Evolutionary conservation across 2,888 invertebrate genomes (phyloP).

Genomic region (Anthophora plumipes): DNA sequence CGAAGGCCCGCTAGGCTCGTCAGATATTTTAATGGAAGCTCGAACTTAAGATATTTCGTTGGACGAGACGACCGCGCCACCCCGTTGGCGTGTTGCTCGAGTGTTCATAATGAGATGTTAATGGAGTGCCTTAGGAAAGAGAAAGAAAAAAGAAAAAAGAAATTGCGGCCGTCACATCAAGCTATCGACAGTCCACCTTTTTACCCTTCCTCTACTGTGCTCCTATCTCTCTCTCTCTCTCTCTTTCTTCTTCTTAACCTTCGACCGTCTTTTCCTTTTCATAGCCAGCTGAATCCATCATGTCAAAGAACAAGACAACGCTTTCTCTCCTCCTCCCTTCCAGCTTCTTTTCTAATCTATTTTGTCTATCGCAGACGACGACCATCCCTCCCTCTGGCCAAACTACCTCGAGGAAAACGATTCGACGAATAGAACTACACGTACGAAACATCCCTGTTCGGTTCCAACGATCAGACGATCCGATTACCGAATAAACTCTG

Average conservation of each 20-base stretch:
- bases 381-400: no score
- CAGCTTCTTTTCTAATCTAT: slow-evolving; percentile 74
- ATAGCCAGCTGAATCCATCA: slow-evolving; percentile 32
- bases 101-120: slow-evolving; percentile 84
- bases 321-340: slow-evolving; percentile 12
- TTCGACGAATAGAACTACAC: slow-evolving; percentile 7
- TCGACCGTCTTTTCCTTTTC: slow-evolving; percentile 14
- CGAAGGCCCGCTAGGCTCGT: slow-evolving; percentile 71
- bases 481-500: slow-evolving; percentile 19
- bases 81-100: slow-evolving; percentile 69
- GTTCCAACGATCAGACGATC: slow-evolving; percentile 24
- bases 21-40: slow-evolving; percentile 84
- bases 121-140: slow-evolving; percentile 78
- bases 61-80: slow-evolving; percentile 64
- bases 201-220: slow-evolving; percentile 30
- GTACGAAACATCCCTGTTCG: neutral
- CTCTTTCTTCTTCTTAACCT: slow-evolving; percentile 43
- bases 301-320: slow-evolving; percentile 59
- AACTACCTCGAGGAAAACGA: neutral
- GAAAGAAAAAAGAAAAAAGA: slow-evolving; percentile 53
- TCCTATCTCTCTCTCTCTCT: slow-evolving; percentile 30
- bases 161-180: slow-evolving; percentile 80
- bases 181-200: slow-evolving; percentile 80
- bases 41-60: slow-evolving; percentile 82
- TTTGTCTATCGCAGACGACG: slow-evolving; percentile 76